Evolutionary conservation across 1,140 invertebrate species (phyloP), one percentile per base, ranked within the genome.

Genomic region (Schlechtendalia chinensis): DNA sequence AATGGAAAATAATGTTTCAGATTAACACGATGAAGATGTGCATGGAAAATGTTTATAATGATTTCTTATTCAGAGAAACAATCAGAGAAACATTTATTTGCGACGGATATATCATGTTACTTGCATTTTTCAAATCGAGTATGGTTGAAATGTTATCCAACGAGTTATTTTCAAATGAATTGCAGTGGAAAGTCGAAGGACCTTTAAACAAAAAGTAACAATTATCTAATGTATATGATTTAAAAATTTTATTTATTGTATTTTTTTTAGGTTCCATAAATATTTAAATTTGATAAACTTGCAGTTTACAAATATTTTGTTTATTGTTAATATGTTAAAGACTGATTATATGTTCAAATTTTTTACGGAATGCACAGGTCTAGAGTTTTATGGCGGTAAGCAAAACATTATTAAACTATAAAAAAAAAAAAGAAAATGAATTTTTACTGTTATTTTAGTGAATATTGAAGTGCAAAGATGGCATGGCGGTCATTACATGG

Each of bases 401-500:
- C 17, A 3, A 32, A 58, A 39, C 39, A 56, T 24, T 1, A 50
- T 14, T n/a, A 17, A 50, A 47, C 22, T 6, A 5, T 29, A 14
- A 29, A 17, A 29, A n/a, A n/a, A n/a, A n/a, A n/a, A n/a, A n/a
- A n/a, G n/a, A n/a, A n/a, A 61, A 27, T 8, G 5, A 6, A 29
- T 24, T 17, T 61, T 8, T 19, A 6, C 5, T 2, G 58, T 58
- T 54, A 6, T 45, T 79, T 19, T 14, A 79, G 75, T 79, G 1
- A 47, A 45, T n/a, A 61, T 79, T 47, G 75, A 79, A 79, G 58
- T 79, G 1, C 75, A 79, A n/a, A 79, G 45, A 79, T 79, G 75
- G 75, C 75, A 79, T n/a, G 75, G 75, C 29, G 75, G 75, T 8
- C 75, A 79, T 11, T 79, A 79, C 27, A 63, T 79, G 58, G 75